Evolutionary conservation across 2,888 invertebrate species (phyloP), one percentile per base, ranked within the genome.

Genomic region (Habrosyne pyritoides): DNA sequence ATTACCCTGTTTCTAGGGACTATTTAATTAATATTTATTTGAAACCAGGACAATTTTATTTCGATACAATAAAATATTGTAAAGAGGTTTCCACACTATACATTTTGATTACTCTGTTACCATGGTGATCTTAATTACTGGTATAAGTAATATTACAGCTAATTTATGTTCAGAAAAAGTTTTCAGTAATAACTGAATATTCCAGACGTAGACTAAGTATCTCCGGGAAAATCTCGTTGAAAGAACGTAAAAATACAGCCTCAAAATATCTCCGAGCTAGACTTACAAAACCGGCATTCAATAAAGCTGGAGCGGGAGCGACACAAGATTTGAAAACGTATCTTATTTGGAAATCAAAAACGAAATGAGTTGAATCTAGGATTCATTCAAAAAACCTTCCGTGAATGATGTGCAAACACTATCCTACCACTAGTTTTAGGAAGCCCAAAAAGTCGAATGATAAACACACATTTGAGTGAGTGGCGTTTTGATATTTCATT

Each of bases 321-420:
- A 71, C 75, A 75, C 61, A 75, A 76, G 79, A 81, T 84, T 75
- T 81, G 81, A 83, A 82, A 80, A 73, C 74, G 83, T 86, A 85
- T 87, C 86, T 86, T 84, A 79, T 86, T 87, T 85, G 79, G 67
- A 71, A 82, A 86, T 86, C 85, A 85, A 81, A 85, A 83, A 77
- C 79, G 70, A 72, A 71, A 69, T 66, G 69, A 67, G 56, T 55
- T 59, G 63, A 53, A 63, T 56, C 59, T 68, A 69, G 71, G 66
- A 57, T 64, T 71, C 77, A 74, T 83, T 85, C 79, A 82, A 77
- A 82, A 83, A 80, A 73, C 70, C 71, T 65, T 71, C 36, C 8
- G 18, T 64, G 70, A 60, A 50, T 49, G 56, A 52, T 60, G 66
- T 57, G 73, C 73, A 81, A 82, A 82, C 70, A 75, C 12, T 50